Evolutionary conservation across 2,113 vertebrate genomes (phyloP).

Genomic region (Patagioenas fasciata): DNA sequence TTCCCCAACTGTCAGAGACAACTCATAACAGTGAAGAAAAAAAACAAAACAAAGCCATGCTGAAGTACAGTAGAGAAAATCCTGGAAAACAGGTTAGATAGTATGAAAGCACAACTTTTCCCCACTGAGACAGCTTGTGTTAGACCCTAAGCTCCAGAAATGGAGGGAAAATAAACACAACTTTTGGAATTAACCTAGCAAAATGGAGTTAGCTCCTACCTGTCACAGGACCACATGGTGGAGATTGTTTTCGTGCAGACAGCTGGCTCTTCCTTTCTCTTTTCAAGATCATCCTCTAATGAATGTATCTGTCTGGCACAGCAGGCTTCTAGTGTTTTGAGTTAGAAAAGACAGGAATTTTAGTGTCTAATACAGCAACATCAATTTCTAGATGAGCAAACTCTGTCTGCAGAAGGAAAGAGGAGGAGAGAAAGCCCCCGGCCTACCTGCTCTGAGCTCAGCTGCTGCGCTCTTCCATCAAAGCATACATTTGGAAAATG

Average conservation of each 20-base stretch:
- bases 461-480: background rate
- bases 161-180: background rate
- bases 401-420: background rate
- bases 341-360: background rate
- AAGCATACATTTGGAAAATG: background rate
- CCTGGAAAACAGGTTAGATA: background rate
- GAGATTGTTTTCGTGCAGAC: background rate
- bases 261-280: background rate
- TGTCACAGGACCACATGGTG: background rate
- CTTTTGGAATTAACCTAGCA: constrained; percentile 17
- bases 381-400: background rate
- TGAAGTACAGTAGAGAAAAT: background rate
- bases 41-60: background rate
- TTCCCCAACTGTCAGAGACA: background rate
- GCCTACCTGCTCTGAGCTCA: background rate
- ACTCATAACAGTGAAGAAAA: background rate
- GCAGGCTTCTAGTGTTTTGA: background rate
- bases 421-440: background rate
- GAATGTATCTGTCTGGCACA: fast-evolving
- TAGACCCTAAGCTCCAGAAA: background rate
- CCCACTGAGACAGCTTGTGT: background rate
- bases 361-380: background rate
- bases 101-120: background rate
- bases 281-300: background rate
- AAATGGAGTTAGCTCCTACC: background rate